Base-by-base conservation (phyloP, 2,113 vertebrate genomes). In the Chloebia gouldiae region DNA sequence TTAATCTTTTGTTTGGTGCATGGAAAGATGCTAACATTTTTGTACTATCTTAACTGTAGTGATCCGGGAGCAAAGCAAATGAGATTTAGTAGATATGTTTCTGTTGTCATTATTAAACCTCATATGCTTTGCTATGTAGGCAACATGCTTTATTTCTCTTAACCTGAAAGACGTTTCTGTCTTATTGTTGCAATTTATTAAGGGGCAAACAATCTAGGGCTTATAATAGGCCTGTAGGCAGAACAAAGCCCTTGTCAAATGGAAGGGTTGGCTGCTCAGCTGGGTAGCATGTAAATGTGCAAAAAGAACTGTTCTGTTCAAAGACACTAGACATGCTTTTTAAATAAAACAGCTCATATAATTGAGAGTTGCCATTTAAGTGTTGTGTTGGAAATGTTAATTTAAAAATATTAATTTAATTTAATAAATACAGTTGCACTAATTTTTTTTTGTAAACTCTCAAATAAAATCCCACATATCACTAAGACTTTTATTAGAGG, bases 231-330 rank as follows among this genome's bases (percentile, higher is more conserved):
- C 83, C 95, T 96, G 83, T 92, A 91, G 91, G 94, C 91, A 97
- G 95, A 97, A 97, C 92, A 97, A 97, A 98, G 82, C 76, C 85
- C 96, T 96, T 95, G 90, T 97, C 95, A 97, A 97, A 96, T 88
- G 86, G 88, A 97, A 97, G 87, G 90, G 93, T 90, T 86, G 95
- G 87, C 95, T 91, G 91, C 95, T 98, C 86, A 97, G 83, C 90
- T 95, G 96, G 90, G 86, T 96, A 96, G 96, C 95, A 93, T 78
- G 85, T 95, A 96, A 95, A 96, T 97, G 91, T 93, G 94, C 96
- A 95, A 95, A 92, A 96, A 90, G 93, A 93, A 95, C 82, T 61
- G 81, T 87, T 96, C 77, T 68, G 81, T 95, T 96, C 95, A 82
- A 85, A 96, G 92, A 92, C 76, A 93, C 88, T 88, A 95, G 91